phyloP scores from a whole-genome alignment of 2,113 vertebrate species.

The Urocolius indicus region DNA sequence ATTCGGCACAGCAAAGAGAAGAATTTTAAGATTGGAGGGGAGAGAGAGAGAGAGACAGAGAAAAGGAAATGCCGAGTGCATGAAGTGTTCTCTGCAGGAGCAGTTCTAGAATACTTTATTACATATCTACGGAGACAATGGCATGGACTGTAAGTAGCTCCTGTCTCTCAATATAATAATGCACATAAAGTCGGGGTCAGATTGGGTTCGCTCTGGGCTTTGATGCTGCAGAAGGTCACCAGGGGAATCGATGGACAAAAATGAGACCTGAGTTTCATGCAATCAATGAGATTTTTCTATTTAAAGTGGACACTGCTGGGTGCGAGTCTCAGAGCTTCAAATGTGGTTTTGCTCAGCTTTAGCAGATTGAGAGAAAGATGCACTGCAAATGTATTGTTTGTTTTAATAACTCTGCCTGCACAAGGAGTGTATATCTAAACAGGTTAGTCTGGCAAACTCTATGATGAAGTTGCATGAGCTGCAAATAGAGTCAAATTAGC shows the following conservation, averaged over 20 bases:
- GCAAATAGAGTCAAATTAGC: background rate
- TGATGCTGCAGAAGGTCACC: slow-evolving; percentile 94
- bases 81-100: slow-evolving; percentile 78
- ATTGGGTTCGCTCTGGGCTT: slow-evolving; percentile 90
- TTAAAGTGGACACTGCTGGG: slow-evolving; percentile 89
- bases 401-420: slow-evolving; percentile 56
- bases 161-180: slow-evolving; percentile 84
- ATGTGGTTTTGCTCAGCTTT: slow-evolving; percentile 82
- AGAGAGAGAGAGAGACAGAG: slow-evolving; percentile 16
- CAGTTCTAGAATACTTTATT: slow-evolving; percentile 84
- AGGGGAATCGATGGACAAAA: slow-evolving; percentile 88
- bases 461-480: slow-evolving; percentile 33
- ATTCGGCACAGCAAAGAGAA: slow-evolving; percentile 58
- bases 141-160: slow-evolving; percentile 82
- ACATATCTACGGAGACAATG: slow-evolving; percentile 80
- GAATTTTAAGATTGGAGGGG: slow-evolving; percentile 67
- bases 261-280: slow-evolving; percentile 84
- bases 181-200: slow-evolving; percentile 91
- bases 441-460: background rate
- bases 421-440: background rate
- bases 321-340: slow-evolving; percentile 85
- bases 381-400: slow-evolving; percentile 64
- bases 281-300: slow-evolving; percentile 90
- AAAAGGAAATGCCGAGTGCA: slow-evolving; percentile 72
- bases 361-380: slow-evolving; percentile 79